Conservation (phyloP, 2,797 vertebrate species). For the Dermochelys coriacea region DNA sequence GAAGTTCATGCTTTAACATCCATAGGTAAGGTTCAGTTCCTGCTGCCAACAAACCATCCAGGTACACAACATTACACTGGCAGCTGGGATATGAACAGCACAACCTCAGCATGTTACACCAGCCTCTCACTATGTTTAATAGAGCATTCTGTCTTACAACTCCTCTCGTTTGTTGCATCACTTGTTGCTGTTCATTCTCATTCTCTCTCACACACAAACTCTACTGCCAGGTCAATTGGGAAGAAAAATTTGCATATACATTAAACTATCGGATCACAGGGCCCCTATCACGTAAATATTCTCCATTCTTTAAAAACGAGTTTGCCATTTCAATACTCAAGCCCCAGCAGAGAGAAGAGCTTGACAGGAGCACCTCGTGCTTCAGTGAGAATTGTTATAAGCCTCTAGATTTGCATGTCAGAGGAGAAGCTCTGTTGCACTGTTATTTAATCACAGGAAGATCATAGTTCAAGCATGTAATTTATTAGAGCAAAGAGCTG, state of each 20-base stretch:
- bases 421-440: background rate
- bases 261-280: background rate
- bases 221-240: background rate
- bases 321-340: background rate
- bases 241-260: background rate
- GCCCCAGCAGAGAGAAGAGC: background rate
- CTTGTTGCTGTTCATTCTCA: background rate
- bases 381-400: background rate
- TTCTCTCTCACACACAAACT: too few relatives aligned
- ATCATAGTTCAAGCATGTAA: background rate
- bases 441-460: background rate
- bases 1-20: background rate
- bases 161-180: background rate
- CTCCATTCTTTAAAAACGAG: background rate
- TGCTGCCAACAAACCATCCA: background rate
- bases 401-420: background rate
- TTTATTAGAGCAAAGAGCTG: constrained; percentile 7
- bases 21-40: background rate
- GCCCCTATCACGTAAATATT: background rate
- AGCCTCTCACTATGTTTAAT: background rate
- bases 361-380: background rate
- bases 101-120: background rate
- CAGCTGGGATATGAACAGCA: background rate
- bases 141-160: background rate
- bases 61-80: background rate